A percentile compares a stretch with the other conserved stretches of the same genome.
Evolutionary conservation across 2,797 vertebrate species (phyloP).

Genomic region (Eulemur mongoz): DNA sequence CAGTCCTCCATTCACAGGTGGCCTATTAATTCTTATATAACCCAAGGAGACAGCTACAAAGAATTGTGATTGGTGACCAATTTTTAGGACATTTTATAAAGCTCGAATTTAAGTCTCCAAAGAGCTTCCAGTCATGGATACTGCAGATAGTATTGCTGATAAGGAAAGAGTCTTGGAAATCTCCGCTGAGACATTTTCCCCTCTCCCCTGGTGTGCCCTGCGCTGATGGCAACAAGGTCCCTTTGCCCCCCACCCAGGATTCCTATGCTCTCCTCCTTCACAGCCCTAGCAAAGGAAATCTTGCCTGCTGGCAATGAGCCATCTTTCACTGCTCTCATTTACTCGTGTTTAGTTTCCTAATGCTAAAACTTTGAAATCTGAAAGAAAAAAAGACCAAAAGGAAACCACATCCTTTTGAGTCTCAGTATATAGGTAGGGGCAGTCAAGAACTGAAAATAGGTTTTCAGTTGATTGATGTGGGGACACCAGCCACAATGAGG

Average conservation of each 20-base stretch:
- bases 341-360: background rate
- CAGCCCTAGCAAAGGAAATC: background rate
- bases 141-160: background rate
- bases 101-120: background rate
- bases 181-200: background rate
- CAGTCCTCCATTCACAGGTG: background rate
- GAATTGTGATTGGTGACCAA: background rate
- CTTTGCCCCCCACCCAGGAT: background rate
- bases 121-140: background rate
- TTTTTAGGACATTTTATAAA: background rate
- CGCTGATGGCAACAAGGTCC: background rate
- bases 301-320: rapidly evolving
- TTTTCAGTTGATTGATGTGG: background rate
- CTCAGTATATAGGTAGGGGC: background rate
- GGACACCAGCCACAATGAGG: conserved; percentile 72
- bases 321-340: background rate
- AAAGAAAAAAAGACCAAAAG: conserved; percentile 44
- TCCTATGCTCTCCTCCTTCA: rapidly evolving
- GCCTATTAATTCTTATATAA: background rate
- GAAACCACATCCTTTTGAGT: conserved; percentile 80
- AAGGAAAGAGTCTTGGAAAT: background rate
- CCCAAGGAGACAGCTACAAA: background rate
- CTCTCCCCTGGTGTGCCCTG: background rate
- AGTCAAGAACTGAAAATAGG: background rate
- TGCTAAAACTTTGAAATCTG: background rate